Percentiles rank a stretch among this genome's conserved stretches.
Conservation (phyloP, 2,888 invertebrate genomes). For the Baronia brevicornis region DNA sequence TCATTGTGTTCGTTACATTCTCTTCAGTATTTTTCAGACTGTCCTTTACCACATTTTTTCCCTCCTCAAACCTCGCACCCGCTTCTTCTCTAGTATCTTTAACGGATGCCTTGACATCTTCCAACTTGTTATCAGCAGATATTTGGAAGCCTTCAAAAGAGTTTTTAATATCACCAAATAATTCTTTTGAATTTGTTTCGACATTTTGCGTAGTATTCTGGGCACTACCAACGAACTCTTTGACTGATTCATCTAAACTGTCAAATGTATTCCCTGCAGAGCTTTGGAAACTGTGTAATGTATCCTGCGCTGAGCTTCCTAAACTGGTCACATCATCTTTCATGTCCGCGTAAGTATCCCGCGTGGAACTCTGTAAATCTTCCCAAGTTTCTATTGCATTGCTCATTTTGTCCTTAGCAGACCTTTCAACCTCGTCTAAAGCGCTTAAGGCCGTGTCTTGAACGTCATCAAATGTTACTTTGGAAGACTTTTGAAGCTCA, state of each 20-base stretch:
- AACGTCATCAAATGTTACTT: slow-evolving; percentile 51
- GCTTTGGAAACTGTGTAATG: slow-evolving; percentile 65
- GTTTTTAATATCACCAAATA: slow-evolving; percentile 51
- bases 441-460: slow-evolving; percentile 64
- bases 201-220: slow-evolving; percentile 34
- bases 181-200: slow-evolving; percentile 43
- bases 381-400: slow-evolving; percentile 58
- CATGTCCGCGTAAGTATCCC: slow-evolving; percentile 61
- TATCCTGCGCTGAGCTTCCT: slow-evolving; percentile 61
- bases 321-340: slow-evolving; percentile 56
- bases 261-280: slow-evolving; percentile 68
- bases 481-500: slow-evolving; percentile 47
- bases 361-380: slow-evolving; percentile 57
- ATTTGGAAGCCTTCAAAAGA: slow-evolving; percentile 66
- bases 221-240: slow-evolving; percentile 42
- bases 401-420: slow-evolving; percentile 59
- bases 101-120: slow-evolving; percentile 49
- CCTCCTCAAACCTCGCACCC: slow-evolving; percentile 41
- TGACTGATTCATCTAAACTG: slow-evolving; percentile 60
- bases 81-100: slow-evolving; percentile 41
- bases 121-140: slow-evolving; percentile 60
- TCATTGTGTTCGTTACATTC: slow-evolving; percentile 34
- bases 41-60: slow-evolving; percentile 30
- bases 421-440: slow-evolving; percentile 67
- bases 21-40: slow-evolving; percentile 34